These are phyloP conservation scores for Psephotus haematonotus DNA, from an alignment of 2,113 vertebrate species.

Conservation along the genomic window DNA sequence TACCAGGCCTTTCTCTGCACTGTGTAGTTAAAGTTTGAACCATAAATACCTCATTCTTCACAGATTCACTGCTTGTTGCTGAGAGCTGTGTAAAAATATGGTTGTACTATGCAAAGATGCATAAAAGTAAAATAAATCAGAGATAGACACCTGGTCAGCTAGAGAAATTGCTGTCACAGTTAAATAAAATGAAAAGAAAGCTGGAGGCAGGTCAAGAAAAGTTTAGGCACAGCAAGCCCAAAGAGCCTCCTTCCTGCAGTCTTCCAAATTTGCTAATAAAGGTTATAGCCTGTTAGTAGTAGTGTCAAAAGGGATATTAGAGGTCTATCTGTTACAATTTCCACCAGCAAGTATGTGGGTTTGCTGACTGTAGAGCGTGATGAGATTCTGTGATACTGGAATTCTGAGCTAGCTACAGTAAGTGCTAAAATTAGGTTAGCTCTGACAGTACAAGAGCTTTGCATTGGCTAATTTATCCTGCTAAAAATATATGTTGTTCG, in stretches of 20 bases:
- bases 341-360: neutral
- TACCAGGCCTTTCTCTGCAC: neutral
- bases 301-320: neutral
- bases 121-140: neutral
- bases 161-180: neutral
- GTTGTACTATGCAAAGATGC: neutral
- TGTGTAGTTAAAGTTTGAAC: neutral
- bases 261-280: neutral
- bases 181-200: neutral
- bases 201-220: neutral
- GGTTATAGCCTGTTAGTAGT: neutral
- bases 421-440: neutral
- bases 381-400: neutral
- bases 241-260: neutral
- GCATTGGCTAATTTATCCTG: neutral
- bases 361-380: neutral
- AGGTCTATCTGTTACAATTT: neutral
- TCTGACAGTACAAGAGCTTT: neutral
- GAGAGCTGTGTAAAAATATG: neutral
- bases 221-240: neutral
- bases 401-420: neutral
- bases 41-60: neutral
- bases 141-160: accelerated
- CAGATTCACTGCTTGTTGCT: neutral
- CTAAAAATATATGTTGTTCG: neutral